Evolutionary conservation across 30 jellyfish, hydroid and myxozoan genomes (phyloP).

Genomic region (Rhopilema esculentum): DNA sequence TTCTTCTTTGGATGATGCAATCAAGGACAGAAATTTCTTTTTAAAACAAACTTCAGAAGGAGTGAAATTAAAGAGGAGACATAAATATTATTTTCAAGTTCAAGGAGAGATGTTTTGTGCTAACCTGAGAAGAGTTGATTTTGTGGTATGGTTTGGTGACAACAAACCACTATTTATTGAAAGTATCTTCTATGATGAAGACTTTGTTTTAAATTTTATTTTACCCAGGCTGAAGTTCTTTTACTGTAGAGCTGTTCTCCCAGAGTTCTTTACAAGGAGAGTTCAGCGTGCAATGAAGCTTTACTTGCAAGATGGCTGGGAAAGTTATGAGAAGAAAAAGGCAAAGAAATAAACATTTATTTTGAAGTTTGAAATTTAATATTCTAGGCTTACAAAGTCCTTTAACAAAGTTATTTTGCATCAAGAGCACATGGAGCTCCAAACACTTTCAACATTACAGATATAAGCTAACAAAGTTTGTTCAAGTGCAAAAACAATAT

Average conservation of each 20-base stretch:
- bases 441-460: neutral
- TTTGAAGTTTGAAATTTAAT: neutral
- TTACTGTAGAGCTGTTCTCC: neutral
- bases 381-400: neutral
- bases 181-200: conserved; percentile 21
- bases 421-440: neutral
- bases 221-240: conserved; percentile 1
- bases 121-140: conserved; percentile 11
- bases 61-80: conserved; percentile 20
- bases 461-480: neutral
- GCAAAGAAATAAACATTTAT: neutral
- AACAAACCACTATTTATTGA: conserved; percentile 8
- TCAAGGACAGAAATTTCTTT: neutral
- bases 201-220: neutral
- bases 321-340: conserved; percentile 1
- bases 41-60: neutral
- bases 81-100: conserved; percentile 29
- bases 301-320: conserved; percentile 14
- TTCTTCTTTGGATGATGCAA: neutral
- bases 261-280: conserved; percentile 17
- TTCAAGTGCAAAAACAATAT: neutral
- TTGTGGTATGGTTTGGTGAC: conserved; percentile 45
- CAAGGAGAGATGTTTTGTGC: conserved; percentile 54
- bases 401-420: neutral
- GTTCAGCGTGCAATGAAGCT: conserved; percentile 10